Percentiles rank a stretch among this genome's conserved stretches.
These are phyloP conservation scores for Manis javanica DNA, from an alignment of 2,797 vertebrate species.

Conservation along the genomic window DNA sequence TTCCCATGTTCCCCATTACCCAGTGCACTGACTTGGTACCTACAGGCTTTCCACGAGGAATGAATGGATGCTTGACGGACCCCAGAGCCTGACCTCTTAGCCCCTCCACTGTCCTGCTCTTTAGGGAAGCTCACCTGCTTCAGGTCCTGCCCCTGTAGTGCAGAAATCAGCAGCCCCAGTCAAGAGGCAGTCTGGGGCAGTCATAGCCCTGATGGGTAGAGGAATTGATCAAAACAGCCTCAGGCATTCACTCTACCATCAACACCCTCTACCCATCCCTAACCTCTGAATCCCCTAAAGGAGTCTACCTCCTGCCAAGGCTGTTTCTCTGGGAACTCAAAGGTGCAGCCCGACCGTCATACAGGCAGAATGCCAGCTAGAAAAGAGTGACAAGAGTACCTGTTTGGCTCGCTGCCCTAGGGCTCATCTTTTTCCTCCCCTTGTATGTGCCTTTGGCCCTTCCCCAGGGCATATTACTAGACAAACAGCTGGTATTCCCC, in stretches of 20 bases:
- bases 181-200: not conserved
- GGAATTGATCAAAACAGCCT: not conserved
- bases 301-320: not conserved
- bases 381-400: not conserved
- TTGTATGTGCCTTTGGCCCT: not conserved
- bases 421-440: not conserved
- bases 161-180: not conserved
- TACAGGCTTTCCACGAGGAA: not conserved
- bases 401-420: not conserved
- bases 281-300: not conserved
- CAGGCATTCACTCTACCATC: not conserved
- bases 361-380: not conserved
- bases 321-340: not conserved
- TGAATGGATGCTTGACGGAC: not conserved
- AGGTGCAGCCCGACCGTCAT: not conserved
- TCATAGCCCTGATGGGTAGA: not conserved
- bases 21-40: not conserved
- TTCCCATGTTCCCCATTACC: not conserved
- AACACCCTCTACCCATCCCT: fast-evolving
- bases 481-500: not conserved
- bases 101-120: not conserved
- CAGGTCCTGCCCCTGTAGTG: not conserved
- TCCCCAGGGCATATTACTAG: not conserved
- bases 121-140: not conserved
- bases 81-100: not conserved